A percentile compares a stretch with the other conserved stretches of the same genome.
Evolutionary conservation across 2,113 vertebrate genomes (phyloP).

Genomic region (Nerophis lumbriciformis): DNA sequence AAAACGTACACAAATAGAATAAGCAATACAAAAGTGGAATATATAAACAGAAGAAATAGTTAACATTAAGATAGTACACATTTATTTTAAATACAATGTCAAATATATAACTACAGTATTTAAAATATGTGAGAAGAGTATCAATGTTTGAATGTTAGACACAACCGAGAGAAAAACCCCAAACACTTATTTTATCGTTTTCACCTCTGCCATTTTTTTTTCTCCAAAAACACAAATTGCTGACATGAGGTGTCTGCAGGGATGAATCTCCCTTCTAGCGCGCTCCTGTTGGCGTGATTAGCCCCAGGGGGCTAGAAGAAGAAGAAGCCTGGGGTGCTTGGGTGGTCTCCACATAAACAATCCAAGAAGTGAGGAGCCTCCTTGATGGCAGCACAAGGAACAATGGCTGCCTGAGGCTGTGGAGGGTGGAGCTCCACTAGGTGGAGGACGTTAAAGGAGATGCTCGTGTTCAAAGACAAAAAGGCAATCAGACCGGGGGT

Average conservation of each 20-base stretch:
- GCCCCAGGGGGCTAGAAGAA: constrained; percentile 29
- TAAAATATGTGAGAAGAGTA: too few species aligned
- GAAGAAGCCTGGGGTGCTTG: too few species aligned
- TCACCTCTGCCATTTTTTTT: constrained; percentile 3
- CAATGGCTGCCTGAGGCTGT: constrained; percentile 30
- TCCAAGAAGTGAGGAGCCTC: constrained; percentile 14
- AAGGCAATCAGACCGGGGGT: background rate
- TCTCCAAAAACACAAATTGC: constrained; percentile 34
- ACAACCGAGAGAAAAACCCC: too few species aligned
- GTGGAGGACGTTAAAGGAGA: constrained; percentile 10
- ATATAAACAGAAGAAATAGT: too few species aligned
- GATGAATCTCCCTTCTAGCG: constrained; percentile 22
- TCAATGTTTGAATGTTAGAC: too few species aligned
- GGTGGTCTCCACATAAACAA: constrained; percentile 6
- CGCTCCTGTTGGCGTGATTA: constrained; percentile 27
- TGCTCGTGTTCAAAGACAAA: constrained; percentile 8
- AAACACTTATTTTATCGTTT: background rate
- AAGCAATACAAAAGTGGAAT: too few species aligned
- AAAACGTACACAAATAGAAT: too few species aligned
- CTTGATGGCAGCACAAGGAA: constrained; percentile 27
- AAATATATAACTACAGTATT: too few species aligned
- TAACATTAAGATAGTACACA: too few species aligned
- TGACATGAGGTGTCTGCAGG: constrained; percentile 31
- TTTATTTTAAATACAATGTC: too few species aligned
- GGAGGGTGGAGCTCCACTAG: constrained; percentile 15